These are phyloP conservation scores for Paraescarpia echinospica DNA, from an alignment of 1,140 invertebrate species.

Conservation along the genomic window DNA sequence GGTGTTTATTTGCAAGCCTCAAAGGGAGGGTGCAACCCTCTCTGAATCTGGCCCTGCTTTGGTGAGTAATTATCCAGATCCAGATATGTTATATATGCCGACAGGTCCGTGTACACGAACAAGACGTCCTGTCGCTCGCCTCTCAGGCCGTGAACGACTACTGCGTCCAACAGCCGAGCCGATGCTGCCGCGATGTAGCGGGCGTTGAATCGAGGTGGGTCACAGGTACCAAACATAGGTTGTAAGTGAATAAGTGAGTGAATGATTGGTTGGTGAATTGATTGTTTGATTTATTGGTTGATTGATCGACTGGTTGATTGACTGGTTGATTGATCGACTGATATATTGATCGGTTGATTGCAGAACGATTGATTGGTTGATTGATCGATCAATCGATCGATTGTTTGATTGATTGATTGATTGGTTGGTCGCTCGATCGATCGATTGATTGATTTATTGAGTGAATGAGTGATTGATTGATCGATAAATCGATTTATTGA, in stretches of 20 bases:
- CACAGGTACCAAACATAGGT: neutral
- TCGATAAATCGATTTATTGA: too few species aligned
- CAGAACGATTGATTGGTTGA: neutral
- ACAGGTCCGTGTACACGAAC: constrained; percentile 8
- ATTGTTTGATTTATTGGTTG: neutral
- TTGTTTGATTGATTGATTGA: too few species aligned
- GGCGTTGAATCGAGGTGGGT: neutral
- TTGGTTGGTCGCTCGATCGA: too few species aligned
- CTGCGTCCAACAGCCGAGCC: neutral
- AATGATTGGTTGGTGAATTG: neutral
- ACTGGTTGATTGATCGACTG: neutral
- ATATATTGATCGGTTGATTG: too few species aligned
- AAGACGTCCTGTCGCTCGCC: neutral
- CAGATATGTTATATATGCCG: too few species aligned
- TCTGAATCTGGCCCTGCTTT: too few species aligned
- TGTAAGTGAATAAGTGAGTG: too few species aligned
- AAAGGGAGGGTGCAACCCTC: too few species aligned
- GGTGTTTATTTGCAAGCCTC: too few species aligned
- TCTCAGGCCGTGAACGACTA: neutral
- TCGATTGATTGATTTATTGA: too few species aligned
- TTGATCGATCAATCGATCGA: neutral
- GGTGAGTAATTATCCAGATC: too few species aligned
- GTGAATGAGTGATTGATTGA: too few species aligned
- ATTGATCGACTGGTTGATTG: neutral
- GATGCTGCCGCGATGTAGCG: neutral